These are phyloP conservation scores for Melangyna quadrimaculata DNA, from an alignment of 2,888 invertebrate genomes.

Conservation along the genomic window DNA sequence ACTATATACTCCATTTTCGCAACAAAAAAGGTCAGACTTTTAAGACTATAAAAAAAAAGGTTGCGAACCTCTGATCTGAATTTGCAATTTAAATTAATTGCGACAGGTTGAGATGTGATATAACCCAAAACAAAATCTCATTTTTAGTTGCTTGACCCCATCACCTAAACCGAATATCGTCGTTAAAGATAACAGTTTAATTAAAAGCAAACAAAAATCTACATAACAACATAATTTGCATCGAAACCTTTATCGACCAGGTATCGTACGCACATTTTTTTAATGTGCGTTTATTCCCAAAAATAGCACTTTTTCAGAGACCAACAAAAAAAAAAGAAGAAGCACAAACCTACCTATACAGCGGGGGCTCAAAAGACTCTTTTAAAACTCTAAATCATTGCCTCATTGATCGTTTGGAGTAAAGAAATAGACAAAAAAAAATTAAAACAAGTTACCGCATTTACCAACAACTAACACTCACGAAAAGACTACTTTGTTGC, in stretches of 20 bases:
- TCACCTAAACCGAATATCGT: neutral
- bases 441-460: slow-evolving; percentile 60
- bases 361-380: neutral
- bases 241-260: neutral
- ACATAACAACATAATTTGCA: slow-evolving; percentile 20
- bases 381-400: slow-evolving; percentile 40
- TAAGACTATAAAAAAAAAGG: neutral
- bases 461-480: slow-evolving; percentile 55
- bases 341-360: neutral
- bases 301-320: neutral
- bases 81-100: slow-evolving; percentile 7
- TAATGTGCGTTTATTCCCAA: neutral
- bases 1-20: neutral
- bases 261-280: neutral
- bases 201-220: neutral
- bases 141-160: slow-evolving; percentile 49
- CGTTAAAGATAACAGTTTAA: neutral
- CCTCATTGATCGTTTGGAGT: slow-evolving; percentile 55
- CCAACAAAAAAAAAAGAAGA: neutral
- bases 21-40: neutral
- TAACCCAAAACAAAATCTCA: neutral
- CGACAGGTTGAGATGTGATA: slow-evolving; percentile 5
- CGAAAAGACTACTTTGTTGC: slow-evolving; percentile 32
- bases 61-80: slow-evolving; percentile 10
- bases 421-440: neutral